A percentile compares a stretch with the other conserved stretches of the same genome.
Conservation (phyloP, 2,797 vertebrate genomes). For the Gallinago solitaria region DNA sequence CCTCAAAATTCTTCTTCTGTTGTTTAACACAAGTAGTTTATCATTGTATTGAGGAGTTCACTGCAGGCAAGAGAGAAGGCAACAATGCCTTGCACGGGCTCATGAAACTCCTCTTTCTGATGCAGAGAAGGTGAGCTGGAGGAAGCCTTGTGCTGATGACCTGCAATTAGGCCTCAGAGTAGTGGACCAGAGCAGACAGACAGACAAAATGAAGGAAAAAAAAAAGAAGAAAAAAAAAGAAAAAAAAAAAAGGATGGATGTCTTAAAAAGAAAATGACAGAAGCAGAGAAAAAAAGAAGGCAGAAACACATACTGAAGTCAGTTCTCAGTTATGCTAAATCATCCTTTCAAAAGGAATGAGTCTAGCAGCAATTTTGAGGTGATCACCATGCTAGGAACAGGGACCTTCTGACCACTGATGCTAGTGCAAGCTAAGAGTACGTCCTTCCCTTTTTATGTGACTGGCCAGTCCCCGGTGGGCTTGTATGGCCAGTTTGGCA, state of each 20-base stretch:
- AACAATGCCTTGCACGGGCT: slow-evolving; percentile 6
- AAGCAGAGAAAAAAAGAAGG: background rate
- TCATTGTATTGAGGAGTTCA: slow-evolving; percentile 48
- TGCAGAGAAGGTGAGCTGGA: background rate
- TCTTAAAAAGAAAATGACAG: background rate
- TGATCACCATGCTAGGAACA: background rate
- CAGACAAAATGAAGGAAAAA: background rate
- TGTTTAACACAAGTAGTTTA: slow-evolving; percentile 63
- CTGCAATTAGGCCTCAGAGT: background rate
- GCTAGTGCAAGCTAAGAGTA: background rate
- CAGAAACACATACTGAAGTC: background rate
- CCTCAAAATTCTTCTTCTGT: slow-evolving; percentile 51
- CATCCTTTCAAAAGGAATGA: background rate
- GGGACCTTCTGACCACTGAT: background rate
- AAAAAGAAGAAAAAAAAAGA: background rate
- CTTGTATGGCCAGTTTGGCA: background rate
- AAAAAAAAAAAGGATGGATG: background rate
- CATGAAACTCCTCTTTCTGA: background rate
- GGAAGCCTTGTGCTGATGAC: background rate
- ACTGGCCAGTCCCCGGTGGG: background rate
- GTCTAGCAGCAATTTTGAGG: background rate
- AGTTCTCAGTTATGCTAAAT: background rate
- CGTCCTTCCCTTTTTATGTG: background rate
- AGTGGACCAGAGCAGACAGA: background rate
- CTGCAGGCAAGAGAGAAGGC: slow-evolving; percentile 52